Percentiles rank a stretch among this genome's conserved stretches.
Conservation (phyloP, 1,140 invertebrate genomes). For the Portunus trituberculatus region DNA sequence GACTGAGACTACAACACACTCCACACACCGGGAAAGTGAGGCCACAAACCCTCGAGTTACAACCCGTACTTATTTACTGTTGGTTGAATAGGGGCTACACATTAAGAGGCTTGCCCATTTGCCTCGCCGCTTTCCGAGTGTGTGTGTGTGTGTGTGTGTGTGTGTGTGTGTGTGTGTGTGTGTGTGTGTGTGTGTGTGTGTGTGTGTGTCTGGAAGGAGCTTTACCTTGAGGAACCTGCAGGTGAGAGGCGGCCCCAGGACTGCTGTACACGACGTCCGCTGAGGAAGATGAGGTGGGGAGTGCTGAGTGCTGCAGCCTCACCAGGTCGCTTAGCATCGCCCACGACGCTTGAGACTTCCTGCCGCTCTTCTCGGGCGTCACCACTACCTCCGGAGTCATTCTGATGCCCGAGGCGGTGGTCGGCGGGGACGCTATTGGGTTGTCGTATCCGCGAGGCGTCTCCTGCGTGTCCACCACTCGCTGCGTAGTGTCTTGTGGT, state of each 20-base stretch:
- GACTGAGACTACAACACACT: too few relatives aligned
- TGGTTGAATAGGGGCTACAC: too few relatives aligned
- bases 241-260: not conserved
- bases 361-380: slow-evolving; percentile 33
- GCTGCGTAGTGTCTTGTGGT: not conserved
- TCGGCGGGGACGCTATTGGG: not conserved
- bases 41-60: too few relatives aligned
- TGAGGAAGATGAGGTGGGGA: not conserved
- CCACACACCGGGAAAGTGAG: too few relatives aligned
- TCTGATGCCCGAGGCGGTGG: not conserved
- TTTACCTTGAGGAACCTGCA: slow-evolving; percentile 38
- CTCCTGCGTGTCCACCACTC: not conserved
- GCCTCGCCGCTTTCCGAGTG: not conserved
- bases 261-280: slow-evolving; percentile 50
- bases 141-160: slow-evolving; percentile 26
- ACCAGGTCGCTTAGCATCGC: slow-evolving; percentile 34
- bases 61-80: too few relatives aligned
- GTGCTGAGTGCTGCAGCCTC: not conserved
- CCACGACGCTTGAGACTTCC: not conserved
- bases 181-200: slow-evolving; percentile 35
- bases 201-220: not conserved
- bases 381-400: slow-evolving; percentile 25
- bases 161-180: slow-evolving; percentile 28
- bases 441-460: not conserved
- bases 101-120: too few relatives aligned